Percentiles rank a stretch among this genome's conserved stretches.
Evolutionary conservation across 2,113 vertebrate genomes (phyloP).

Genomic region (Xerus inauris): DNA sequence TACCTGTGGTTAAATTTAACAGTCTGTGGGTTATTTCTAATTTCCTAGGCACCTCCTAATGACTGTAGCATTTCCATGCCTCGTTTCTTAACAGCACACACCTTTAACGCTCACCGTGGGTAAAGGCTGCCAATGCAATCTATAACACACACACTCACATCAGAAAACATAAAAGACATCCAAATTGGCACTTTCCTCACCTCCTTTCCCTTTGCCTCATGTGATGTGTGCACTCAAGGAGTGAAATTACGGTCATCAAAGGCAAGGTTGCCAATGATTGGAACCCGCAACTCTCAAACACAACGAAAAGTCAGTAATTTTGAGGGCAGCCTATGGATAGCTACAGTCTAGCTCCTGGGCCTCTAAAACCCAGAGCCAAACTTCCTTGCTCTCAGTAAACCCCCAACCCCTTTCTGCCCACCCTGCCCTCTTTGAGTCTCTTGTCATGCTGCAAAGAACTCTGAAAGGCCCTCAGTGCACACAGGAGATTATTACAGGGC

Average conservation of each 20-base stretch:
- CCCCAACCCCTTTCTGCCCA: neutral
- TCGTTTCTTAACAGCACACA: neutral
- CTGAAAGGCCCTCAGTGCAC: conserved; percentile 35
- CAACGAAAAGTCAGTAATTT: conserved; percentile 62
- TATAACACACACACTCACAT: neutral
- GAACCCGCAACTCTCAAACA: conserved; percentile 40
- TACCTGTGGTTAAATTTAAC: neutral
- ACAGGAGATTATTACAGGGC: conserved; percentile 72
- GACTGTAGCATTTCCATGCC: neutral
- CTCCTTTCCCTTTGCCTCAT: conserved; percentile 57
- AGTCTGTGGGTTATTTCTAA: neutral
- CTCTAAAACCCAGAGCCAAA: conserved; percentile 3
- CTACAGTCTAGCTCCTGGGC: neutral
- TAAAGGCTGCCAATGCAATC: neutral
- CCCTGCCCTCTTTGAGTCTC: neutral
- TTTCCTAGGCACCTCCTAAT: neutral
- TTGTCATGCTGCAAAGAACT: conserved; percentile 39
- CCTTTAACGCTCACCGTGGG: neutral
- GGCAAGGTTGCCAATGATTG: conserved; percentile 31
- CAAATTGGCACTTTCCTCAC: conserved; percentile 58
- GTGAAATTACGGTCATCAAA: conserved; percentile 58
- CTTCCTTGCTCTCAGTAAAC: neutral
- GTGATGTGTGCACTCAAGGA: conserved; percentile 21
- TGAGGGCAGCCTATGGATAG: conserved; percentile 5
- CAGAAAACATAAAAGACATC: conserved; percentile 58